Evolutionary conservation across 1,140 invertebrate genomes (phyloP).

Genomic region (Venustaconcha ellipsiformis): DNA sequence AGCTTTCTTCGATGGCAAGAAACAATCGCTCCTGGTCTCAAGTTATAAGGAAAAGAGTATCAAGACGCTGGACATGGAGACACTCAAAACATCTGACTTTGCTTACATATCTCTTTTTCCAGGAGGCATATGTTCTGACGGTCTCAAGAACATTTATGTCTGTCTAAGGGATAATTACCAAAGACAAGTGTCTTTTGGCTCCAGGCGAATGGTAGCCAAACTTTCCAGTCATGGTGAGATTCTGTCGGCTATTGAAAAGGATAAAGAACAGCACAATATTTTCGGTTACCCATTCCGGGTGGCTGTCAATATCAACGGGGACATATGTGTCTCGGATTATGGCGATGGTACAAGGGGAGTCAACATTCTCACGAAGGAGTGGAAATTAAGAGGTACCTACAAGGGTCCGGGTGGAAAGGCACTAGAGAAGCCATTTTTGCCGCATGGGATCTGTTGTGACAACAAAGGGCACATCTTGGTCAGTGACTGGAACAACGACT

Average conservation of each 20-base stretch:
- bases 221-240: slow-evolving; percentile 39
- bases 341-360: slow-evolving; percentile 34
- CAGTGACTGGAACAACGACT: slow-evolving; percentile 54
- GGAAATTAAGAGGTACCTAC: slow-evolving; percentile 29
- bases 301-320: slow-evolving; percentile 36
- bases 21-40: slow-evolving; percentile 29
- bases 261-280: slow-evolving; percentile 27
- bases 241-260: slow-evolving; percentile 26
- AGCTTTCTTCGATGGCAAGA: slow-evolving; percentile 17
- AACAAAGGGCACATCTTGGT: slow-evolving; percentile 47
- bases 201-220: slow-evolving; percentile 32
- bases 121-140: slow-evolving; percentile 11
- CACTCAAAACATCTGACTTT: slow-evolving; percentile 28
- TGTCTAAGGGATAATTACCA: slow-evolving; percentile 35
- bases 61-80: slow-evolving; percentile 25
- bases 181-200: slow-evolving; percentile 9
- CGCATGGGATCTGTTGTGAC: slow-evolving; percentile 46
- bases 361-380: slow-evolving; percentile 28
- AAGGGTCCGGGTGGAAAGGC: slow-evolving; percentile 11
- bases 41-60: slow-evolving; percentile 30
- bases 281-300: slow-evolving; percentile 38
- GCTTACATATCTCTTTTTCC: slow-evolving; percentile 31
- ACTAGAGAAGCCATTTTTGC: slow-evolving; percentile 37
- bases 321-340: slow-evolving; percentile 40
- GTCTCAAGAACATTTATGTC: slow-evolving; percentile 29